Conservation (phyloP, 2,797 vertebrate genomes). For the Aulostomus chinensis region DNA sequence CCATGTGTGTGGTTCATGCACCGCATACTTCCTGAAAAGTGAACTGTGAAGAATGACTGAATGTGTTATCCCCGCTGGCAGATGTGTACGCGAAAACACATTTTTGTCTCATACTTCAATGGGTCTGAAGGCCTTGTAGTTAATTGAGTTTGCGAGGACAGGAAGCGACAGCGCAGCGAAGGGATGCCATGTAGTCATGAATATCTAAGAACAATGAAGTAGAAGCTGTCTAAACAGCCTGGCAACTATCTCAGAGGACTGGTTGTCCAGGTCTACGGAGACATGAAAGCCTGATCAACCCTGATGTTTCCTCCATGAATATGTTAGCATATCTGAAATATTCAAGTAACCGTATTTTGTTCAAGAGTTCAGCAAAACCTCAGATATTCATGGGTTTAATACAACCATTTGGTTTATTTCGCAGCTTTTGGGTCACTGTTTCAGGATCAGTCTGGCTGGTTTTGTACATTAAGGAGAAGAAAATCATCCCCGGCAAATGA, state of each 20-base stretch:
- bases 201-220: constrained; percentile 33
- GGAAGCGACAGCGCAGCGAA: constrained; percentile 42
- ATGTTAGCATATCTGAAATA: not conserved
- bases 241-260: constrained; percentile 17
- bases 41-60: constrained; percentile 49
- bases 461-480: too few relatives aligned
- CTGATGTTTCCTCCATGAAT: not conserved
- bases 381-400: too few relatives aligned
- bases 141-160: constrained; percentile 46
- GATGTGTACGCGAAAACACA: constrained; percentile 45
- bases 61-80: constrained; percentile 39
- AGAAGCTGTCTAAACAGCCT: constrained; percentile 24
- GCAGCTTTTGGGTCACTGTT: too few relatives aligned
- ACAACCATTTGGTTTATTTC: too few relatives aligned
- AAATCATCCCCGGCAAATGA: too few relatives aligned
- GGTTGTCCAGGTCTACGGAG: not conserved
- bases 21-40: constrained; percentile 14
- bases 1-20: constrained; percentile 10
- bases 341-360: too few relatives aligned
- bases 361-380: too few relatives aligned
- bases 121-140: constrained; percentile 15
- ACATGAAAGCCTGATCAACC: not conserved
- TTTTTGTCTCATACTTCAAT: constrained; percentile 41
- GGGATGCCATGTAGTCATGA: constrained; percentile 38
- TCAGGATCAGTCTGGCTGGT: too few relatives aligned